Conservation (phyloP, 2,113 vertebrate genomes). For the Hymenochirus boettgeri region DNA sequence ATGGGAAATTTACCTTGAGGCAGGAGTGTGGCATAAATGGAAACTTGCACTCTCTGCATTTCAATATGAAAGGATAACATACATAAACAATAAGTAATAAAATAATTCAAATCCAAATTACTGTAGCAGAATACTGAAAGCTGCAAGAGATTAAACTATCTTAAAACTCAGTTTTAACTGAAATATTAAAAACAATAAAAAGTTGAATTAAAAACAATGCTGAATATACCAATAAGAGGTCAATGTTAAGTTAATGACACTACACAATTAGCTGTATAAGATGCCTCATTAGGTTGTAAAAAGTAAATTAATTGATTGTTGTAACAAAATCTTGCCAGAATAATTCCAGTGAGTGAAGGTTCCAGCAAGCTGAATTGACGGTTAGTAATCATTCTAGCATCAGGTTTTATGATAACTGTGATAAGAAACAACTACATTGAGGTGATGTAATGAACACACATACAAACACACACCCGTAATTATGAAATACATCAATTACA, state of each 20-base stretch:
- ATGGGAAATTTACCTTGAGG: no score
- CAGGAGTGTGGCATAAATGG: no score
- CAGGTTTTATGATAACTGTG: background rate
- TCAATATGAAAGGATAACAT: no score
- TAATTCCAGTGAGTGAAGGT: constrained; percentile 27
- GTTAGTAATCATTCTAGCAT: constrained; percentile 11
- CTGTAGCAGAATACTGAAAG: no score
- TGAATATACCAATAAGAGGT: constrained; percentile 24
- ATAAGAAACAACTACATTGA: background rate
- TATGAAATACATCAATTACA: background rate
- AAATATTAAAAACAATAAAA: no score
- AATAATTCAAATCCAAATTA: no score
- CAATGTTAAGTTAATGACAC: constrained; percentile 24
- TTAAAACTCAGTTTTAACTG: no score
- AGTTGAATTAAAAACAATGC: no score
- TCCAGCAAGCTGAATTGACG: constrained; percentile 23
- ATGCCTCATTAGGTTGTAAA: constrained; percentile 30
- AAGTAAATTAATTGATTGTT: constrained; percentile 38
- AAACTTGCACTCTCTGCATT: no score
- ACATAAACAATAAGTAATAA: no score
- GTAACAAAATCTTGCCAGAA: constrained; percentile 22
- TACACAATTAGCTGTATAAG: constrained; percentile 22
- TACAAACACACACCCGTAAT: background rate
- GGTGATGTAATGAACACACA: background rate
- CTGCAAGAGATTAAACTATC: no score